These are phyloP conservation scores for Uloborus diversus DNA, from an alignment of 1,140 invertebrate species.

Conservation along the genomic window DNA sequence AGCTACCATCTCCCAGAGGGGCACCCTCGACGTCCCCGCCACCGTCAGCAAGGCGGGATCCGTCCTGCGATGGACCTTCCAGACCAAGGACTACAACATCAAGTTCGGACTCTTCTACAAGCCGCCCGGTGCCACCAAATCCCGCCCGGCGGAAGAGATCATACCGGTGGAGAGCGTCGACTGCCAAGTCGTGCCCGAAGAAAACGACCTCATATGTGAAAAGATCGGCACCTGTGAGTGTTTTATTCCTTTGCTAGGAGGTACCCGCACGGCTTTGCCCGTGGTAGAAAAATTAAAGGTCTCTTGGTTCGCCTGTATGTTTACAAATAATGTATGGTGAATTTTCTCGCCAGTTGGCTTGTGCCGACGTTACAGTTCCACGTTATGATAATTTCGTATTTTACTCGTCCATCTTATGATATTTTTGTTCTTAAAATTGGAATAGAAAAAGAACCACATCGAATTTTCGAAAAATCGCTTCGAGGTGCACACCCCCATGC, in stretches of 20 bases:
- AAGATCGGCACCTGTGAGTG: conserved; percentile 38
- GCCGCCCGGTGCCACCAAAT: background rate
- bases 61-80: conserved; percentile 23
- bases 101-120: conserved; percentile 23
- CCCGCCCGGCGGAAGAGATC: background rate
- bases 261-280: too few species aligned
- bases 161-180: background rate
- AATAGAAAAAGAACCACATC: too few species aligned
- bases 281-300: too few species aligned
- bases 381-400: too few species aligned
- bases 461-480: too few species aligned
- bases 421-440: too few species aligned
- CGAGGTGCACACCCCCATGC: too few species aligned
- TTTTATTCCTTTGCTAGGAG: background rate
- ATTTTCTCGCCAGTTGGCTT: too few species aligned
- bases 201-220: conserved; percentile 29
- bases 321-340: too few species aligned
- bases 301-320: too few species aligned
- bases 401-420: too few species aligned
- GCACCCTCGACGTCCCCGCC: background rate
- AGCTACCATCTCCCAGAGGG: conserved; percentile 1
- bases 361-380: too few species aligned
- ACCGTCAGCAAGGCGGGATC: background rate
- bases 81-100: conserved; percentile 38
- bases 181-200: conserved; percentile 34